phyloP scores from a whole-genome alignment of 2,888 invertebrate species.

The Pollenia labialis region DNA sequence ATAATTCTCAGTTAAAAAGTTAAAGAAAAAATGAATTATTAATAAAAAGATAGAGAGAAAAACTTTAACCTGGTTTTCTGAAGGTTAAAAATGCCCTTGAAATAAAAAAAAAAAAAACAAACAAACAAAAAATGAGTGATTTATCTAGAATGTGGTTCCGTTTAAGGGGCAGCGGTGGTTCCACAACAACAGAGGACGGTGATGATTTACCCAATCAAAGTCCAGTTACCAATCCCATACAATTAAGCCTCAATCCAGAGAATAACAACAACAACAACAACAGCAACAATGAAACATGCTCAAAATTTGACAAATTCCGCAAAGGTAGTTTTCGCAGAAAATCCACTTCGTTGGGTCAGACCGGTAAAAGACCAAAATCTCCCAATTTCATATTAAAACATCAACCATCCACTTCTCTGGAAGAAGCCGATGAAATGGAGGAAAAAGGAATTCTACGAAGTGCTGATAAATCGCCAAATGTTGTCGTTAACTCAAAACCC shows the following conservation, averaged over 20 bases:
- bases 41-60: constrained; percentile 17
- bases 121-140: constrained; percentile 60
- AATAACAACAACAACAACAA: constrained; percentile 39
- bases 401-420: constrained; percentile 69
- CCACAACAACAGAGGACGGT: constrained; percentile 50
- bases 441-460: constrained; percentile 53
- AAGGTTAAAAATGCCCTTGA: constrained; percentile 1
- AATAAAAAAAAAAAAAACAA: constrained; percentile 13
- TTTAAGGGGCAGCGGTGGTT: constrained; percentile 68
- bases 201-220: constrained; percentile 50
- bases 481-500: constrained; percentile 6
- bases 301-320: constrained; percentile 77
- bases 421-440: constrained; percentile 74
- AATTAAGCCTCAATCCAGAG: constrained; percentile 1
- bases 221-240: neutral
- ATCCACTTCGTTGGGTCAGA: constrained; percentile 48
- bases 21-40: neutral
- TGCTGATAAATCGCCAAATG: constrained; percentile 29
- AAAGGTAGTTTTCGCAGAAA: constrained; percentile 77
- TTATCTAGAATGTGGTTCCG: constrained; percentile 76
- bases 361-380: constrained; percentile 76
- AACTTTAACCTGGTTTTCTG: neutral
- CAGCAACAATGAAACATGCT: constrained; percentile 63
- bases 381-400: constrained; percentile 73
- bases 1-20: neutral